Percentiles rank a stretch among this genome's conserved stretches.
Evolutionary conservation across 1,140 invertebrate species (phyloP).

Genomic region (Atta colombica): DNA sequence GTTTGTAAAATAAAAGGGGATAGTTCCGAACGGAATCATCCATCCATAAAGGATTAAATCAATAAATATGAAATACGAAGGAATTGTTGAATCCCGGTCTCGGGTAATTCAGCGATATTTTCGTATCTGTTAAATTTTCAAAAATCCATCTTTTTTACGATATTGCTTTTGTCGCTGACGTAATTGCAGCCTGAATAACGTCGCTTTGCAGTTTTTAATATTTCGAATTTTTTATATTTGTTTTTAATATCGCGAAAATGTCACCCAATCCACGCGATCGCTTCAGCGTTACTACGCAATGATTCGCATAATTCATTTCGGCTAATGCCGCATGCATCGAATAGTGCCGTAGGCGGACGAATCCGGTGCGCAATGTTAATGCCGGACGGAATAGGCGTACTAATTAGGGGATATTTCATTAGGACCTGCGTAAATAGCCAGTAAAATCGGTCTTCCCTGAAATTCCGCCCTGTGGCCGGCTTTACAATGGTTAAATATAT

Average conservation of each 20-base stretch:
- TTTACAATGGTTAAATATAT: slow-evolving; percentile 30
- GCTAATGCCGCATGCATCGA: slow-evolving; percentile 44
- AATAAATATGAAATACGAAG: neutral
- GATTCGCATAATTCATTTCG: slow-evolving; percentile 53
- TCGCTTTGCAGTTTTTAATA: neutral
- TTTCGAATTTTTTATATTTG: neutral
- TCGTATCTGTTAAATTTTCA: neutral
- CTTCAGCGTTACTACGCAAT: slow-evolving; percentile 15
- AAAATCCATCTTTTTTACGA: neutral
- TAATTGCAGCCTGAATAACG: neutral
- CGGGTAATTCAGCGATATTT: neutral
- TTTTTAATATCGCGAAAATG: slow-evolving; percentile 4
- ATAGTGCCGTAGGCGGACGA: slow-evolving; percentile 51
- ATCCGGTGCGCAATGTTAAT: slow-evolving; percentile 53
- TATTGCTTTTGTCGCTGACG: no score
- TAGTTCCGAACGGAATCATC: no score
- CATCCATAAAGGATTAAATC: no score
- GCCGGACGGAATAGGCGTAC: slow-evolving; percentile 51
- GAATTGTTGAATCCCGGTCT: neutral
- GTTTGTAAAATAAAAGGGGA: no score
- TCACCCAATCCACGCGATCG: neutral
- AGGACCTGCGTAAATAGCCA: slow-evolving; percentile 50
- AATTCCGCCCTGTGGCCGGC: slow-evolving; percentile 26
- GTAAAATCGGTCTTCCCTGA: slow-evolving; percentile 54
- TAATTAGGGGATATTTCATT: slow-evolving; percentile 62